Evolutionary conservation across 2,797 vertebrate species (phyloP).

Genomic region (Cetoscarus ocellatus): DNA sequence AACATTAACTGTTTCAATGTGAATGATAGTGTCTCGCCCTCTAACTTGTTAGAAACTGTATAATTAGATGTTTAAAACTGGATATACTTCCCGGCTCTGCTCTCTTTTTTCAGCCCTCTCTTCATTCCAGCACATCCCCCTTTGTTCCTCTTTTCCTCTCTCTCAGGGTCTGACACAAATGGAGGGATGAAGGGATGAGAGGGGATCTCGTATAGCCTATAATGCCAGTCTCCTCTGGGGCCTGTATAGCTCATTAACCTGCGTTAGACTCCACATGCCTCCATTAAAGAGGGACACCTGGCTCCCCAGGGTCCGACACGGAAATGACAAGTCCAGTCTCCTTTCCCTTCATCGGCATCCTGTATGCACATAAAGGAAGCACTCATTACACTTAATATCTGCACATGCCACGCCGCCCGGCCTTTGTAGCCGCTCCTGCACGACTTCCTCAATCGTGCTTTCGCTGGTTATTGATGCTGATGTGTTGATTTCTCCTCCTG

Average conservation of each 20-base stretch:
- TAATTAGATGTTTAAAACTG: too few species aligned
- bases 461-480: slow-evolving; percentile 39
- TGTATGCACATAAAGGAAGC: slow-evolving; percentile 17
- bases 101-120: slow-evolving; percentile 32
- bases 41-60: too few species aligned
- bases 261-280: slow-evolving; percentile 71
- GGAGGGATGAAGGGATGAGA: slow-evolving; percentile 77
- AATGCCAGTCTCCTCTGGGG: slow-evolving; percentile 74
- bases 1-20: slow-evolving; percentile 73
- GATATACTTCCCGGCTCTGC: slow-evolving; percentile 10
- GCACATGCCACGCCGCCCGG: background rate
- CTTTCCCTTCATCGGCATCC: slow-evolving; percentile 68
- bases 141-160: slow-evolving; percentile 62
- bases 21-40: too few species aligned
- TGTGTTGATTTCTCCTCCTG: slow-evolving; percentile 40
- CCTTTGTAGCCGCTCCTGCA: slow-evolving; percentile 8
- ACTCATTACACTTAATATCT: slow-evolving; percentile 26
- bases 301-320: slow-evolving; percentile 64
- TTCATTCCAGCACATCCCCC: slow-evolving; percentile 50
- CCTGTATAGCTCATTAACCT: slow-evolving; percentile 82
- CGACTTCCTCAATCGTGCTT: slow-evolving; percentile 24
- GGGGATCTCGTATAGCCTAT: slow-evolving; percentile 76
- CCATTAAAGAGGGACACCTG: slow-evolving; percentile 82
- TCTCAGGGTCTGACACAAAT: slow-evolving; percentile 78
- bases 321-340: slow-evolving; percentile 68